A percentile compares a stretch with the other conserved stretches of the same genome.
Evolutionary conservation across 2,888 invertebrate genomes (phyloP).

Genomic region (Athetis lepigone): DNA sequence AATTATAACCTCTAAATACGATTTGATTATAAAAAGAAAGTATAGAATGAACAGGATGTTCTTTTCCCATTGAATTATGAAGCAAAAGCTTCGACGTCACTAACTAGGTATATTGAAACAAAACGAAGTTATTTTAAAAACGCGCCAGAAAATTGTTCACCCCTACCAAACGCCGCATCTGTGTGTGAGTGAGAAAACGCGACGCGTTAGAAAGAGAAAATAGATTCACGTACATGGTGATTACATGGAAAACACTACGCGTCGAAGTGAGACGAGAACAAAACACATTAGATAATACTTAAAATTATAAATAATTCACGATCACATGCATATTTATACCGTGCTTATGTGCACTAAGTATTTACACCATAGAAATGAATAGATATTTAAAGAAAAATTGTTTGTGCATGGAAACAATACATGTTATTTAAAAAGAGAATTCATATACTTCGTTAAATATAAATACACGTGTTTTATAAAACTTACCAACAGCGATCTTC

Average conservation of each 20-base stretch:
- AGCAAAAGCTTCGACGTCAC: constrained; percentile 36
- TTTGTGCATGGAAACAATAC: constrained; percentile 1
- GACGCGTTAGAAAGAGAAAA: constrained; percentile 76
- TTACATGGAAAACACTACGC: constrained; percentile 66
- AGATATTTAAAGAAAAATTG: neutral
- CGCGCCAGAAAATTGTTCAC: constrained; percentile 54
- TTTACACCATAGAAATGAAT: neutral
- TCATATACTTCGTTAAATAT: constrained; percentile 5
- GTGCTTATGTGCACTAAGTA: neutral
- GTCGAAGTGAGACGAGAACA: constrained; percentile 73
- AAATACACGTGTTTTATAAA: constrained; percentile 20
- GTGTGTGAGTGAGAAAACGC: constrained; percentile 67
- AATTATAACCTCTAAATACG: neutral
- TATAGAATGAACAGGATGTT: constrained; percentile 1
- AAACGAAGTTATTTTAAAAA: constrained; percentile 64
- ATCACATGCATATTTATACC: neutral
- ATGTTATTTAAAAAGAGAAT: constrained; percentile 19
- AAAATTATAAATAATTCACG: constrained; percentile 36
- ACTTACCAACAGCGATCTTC: constrained; percentile 89
- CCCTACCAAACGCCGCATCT: constrained; percentile 63
- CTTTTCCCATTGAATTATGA: constrained; percentile 15
- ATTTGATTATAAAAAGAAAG: constrained; percentile 4
- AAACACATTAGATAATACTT: constrained; percentile 61
- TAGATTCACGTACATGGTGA: constrained; percentile 63
- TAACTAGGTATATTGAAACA: constrained; percentile 40